phyloP scores from a whole-genome alignment of 2,888 invertebrate species.

The Panopea generosa region DNA sequence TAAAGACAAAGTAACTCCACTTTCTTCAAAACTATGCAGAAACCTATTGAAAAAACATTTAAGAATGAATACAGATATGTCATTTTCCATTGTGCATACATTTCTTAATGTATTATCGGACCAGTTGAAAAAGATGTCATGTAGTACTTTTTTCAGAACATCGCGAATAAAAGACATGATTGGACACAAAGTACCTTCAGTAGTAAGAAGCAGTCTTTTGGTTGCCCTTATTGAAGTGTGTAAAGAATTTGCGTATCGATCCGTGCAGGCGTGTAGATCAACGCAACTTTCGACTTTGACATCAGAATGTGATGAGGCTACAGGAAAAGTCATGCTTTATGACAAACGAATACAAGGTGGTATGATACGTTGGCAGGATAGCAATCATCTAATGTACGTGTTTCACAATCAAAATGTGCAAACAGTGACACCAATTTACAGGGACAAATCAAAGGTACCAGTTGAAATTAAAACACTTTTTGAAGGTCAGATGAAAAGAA shows the following conservation, averaged over 20 bases:
- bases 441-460: constrained; percentile 55
- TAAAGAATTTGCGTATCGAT: constrained; percentile 48
- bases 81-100: constrained; percentile 61
- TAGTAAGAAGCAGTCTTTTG: constrained; percentile 38
- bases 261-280: constrained; percentile 35
- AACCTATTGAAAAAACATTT: constrained; percentile 54
- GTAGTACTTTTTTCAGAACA: constrained; percentile 66
- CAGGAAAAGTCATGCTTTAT: constrained; percentile 9
- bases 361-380: constrained; percentile 73
- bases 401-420: constrained; percentile 69
- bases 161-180: constrained; percentile 48
- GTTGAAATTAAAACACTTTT: constrained; percentile 56
- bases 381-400: constrained; percentile 67
- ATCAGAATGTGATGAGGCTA: not conserved
- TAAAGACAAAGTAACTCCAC: constrained; percentile 13
- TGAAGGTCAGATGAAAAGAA: constrained; percentile 66
- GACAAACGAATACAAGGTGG: constrained; percentile 40
- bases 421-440: constrained; percentile 65
- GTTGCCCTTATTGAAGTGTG: constrained; percentile 47
- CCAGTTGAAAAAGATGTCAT: constrained; percentile 70
- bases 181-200: constrained; percentile 18
- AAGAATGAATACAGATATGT: constrained; percentile 30
- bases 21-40: constrained; percentile 43
- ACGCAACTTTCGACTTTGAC: constrained; percentile 29
- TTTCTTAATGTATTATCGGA: constrained; percentile 69